phyloP scores from a whole-genome alignment of 2,113 vertebrate species.

The Etia nguti region DNA sequence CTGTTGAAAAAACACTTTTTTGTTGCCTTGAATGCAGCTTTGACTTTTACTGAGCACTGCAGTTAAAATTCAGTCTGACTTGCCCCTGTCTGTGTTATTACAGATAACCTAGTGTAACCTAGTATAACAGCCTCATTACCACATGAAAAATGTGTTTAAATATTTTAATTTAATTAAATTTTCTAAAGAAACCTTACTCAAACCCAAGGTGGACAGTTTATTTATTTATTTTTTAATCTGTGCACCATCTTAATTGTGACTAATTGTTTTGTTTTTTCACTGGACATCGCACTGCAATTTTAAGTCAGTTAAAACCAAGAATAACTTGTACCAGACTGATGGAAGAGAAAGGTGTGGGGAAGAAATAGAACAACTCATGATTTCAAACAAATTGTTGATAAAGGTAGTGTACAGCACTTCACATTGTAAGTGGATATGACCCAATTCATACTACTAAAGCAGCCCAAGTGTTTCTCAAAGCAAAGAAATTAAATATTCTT shows the following conservation, averaged over 20 bases:
- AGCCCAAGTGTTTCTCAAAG: not conserved
- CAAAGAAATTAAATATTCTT: not conserved
- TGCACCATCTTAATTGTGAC: not conserved
- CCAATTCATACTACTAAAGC: not conserved
- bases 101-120: not conserved
- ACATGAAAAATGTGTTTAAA: not conserved
- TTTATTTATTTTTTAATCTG: not conserved
- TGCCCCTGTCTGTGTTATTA: not conserved
- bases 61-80: not conserved
- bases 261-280: not conserved
- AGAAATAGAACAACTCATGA: fast-evolving
- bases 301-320: not conserved
- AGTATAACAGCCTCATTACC: not conserved
- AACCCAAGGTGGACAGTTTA: not conserved
- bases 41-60: not conserved
- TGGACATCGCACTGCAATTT: fast-evolving
- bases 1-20: not conserved
- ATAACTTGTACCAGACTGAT: not conserved
- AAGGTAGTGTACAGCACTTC: not conserved
- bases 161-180: fast-evolving
- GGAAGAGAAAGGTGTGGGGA: not conserved
- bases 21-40: not conserved
- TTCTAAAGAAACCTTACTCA: not conserved
- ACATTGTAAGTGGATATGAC: not conserved
- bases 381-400: not conserved